Conservation (phyloP, 2,888 invertebrate genomes). For the Chesias legatella region DNA sequence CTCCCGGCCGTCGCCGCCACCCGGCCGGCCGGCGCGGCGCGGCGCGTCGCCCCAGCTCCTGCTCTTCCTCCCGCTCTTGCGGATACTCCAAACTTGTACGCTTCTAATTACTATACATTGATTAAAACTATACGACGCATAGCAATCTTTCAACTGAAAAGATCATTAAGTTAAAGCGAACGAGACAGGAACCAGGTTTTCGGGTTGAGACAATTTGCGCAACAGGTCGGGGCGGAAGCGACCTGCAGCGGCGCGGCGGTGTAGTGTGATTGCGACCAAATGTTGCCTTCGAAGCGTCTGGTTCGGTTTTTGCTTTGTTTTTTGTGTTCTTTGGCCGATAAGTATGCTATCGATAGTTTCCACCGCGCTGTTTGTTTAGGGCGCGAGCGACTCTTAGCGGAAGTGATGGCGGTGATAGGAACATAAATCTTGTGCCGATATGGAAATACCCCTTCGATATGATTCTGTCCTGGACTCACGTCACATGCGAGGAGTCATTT, state of each 20-base stretch:
- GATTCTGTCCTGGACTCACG: neutral
- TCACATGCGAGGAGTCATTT: conserved; percentile 3
- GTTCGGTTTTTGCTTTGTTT: conserved; percentile 69
- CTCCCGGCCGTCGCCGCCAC: conserved; percentile 32
- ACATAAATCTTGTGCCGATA: conserved; percentile 6
- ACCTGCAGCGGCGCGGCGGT: conserved; percentile 65
- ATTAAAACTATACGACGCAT: neutral
- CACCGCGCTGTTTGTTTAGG: conserved; percentile 69
- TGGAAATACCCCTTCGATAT: conserved; percentile 10
- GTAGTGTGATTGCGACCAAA: conserved; percentile 73
- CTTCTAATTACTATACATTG: conserved; percentile 22
- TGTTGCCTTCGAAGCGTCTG: conserved; percentile 73
- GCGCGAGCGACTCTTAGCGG: conserved; percentile 63
- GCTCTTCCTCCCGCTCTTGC: conserved; percentile 9
- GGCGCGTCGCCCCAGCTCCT: conserved; percentile 23
- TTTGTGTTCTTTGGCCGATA: conserved; percentile 67
- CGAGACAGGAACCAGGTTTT: conserved; percentile 33
- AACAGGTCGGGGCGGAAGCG: conserved; percentile 80
- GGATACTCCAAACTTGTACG: conserved; percentile 34
- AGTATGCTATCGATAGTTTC: conserved; percentile 77
- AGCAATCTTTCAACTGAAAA: conserved; percentile 9
- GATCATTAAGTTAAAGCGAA: conserved; percentile 12
- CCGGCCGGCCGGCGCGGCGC: conserved; percentile 22
- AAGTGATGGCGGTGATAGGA: conserved; percentile 52
- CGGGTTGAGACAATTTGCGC: conserved; percentile 61